A percentile compares a stretch with the other conserved stretches of the same genome.
Evolutionary conservation across 2,888 invertebrate species (phyloP).

Genomic region (Andricus curvator): DNA sequence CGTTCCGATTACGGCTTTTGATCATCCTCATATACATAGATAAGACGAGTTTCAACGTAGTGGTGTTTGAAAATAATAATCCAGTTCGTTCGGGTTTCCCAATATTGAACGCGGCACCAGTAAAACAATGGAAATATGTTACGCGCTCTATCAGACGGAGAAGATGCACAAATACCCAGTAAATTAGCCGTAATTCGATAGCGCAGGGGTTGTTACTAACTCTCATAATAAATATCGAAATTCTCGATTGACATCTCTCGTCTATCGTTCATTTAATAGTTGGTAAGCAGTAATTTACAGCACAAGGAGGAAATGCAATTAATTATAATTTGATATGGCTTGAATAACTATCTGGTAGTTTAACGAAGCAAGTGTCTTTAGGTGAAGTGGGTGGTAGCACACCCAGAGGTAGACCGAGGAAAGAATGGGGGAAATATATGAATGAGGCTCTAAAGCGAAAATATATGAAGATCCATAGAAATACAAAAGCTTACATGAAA

Average conservation of each 20-base stretch:
- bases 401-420: too few species aligned
- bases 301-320: background rate
- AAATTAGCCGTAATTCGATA: constrained; percentile 67
- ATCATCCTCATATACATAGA: constrained; percentile 45
- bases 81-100: constrained; percentile 47
- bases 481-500: too few species aligned
- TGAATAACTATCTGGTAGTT: too few species aligned
- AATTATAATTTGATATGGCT: background rate
- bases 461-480: too few species aligned
- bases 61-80: constrained; percentile 47
- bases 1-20: constrained; percentile 21
- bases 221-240: constrained; percentile 56
- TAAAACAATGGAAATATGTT: constrained; percentile 68
- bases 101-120: constrained; percentile 62
- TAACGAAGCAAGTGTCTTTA: too few species aligned
- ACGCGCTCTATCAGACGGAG: constrained; percentile 54
- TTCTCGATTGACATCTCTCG: constrained; percentile 49
- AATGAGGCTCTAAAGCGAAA: too few species aligned
- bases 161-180: constrained; percentile 65
- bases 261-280: background rate
- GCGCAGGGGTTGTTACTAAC: constrained; percentile 42
- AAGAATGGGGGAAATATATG: too few species aligned
- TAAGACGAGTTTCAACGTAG: constrained; percentile 36
- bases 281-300: background rate
- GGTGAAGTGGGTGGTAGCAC: too few species aligned